phyloP scores from a whole-genome alignment of 2,113 vertebrate species.

The mouse (Mus musculus) region GRCm39 chr2:113710501-113711000 shows the following conservation, averaged over 20 bases:
- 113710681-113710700: neutral
- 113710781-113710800: neutral
- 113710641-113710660: neutral
- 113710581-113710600: neutral
- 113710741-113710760: neutral
- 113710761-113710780: neutral
- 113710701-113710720: neutral
- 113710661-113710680: neutral
- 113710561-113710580: neutral
- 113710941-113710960: neutral
- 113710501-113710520: neutral
- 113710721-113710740: neutral
- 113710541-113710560: neutral
- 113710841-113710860: neutral
- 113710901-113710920: neutral
- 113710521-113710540: neutral
- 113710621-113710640: neutral
- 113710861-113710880: neutral
- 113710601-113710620: neutral
- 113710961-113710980: neutral
- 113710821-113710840: neutral
- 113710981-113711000: neutral
- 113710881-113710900: neutral
- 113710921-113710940: neutral
- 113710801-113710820: neutral